Base-by-base conservation (phyloP, 1,140 invertebrate species). In the Drosophila erecta region DNA sequence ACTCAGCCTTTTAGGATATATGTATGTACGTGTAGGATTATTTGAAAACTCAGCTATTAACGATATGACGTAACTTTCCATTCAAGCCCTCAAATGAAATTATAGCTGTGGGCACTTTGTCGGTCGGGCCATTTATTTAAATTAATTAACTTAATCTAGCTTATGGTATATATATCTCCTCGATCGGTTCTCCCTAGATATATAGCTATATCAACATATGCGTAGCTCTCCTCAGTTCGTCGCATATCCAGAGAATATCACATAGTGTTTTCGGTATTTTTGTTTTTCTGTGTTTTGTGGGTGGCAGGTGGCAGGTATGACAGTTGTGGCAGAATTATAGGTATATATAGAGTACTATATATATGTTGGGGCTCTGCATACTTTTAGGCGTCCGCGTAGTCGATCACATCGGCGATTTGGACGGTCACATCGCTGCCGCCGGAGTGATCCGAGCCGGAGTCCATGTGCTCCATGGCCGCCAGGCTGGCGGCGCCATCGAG, bases 391-490 rank as follows among this genome's bases (percentile, higher is more conserved):
- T 92, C 92, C 27, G 71, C 91, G 78, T 92, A 92, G 51, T 83
- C 67, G 44, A 92, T 92, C 58, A 91, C 72, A 71, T 92, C 92
- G 46, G 90, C 81, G 20, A 92, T 91, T 73, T 91, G 79, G 53
- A 91, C 90, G 56, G 92, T 92, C 70, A 91, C 87, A 80, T 91
- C 76, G 35, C 91, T 92, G 41, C 90, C 91, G 33, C 92, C 92
- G 14, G 92, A 92, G 90, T 92, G 92, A 91, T 92, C 76, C 14
- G 92, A 92, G 0, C 80, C 80, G 1, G 76, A 75, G 58, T 90
- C 90, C 90, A 91, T 87, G 35, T 64, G 84, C 41, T 87, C 84
- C 83, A 87, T 87, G 47, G 84, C 83, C 4, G 84, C 79, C 66
- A 87, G n/a, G 12, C 75, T 87, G 33, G 76, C 84, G 1, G 70